These are phyloP conservation scores for Zoanthus sansibaricus DNA, from an alignment of 92 coral and sea anemone species.

Conservation along the genomic window DNA sequence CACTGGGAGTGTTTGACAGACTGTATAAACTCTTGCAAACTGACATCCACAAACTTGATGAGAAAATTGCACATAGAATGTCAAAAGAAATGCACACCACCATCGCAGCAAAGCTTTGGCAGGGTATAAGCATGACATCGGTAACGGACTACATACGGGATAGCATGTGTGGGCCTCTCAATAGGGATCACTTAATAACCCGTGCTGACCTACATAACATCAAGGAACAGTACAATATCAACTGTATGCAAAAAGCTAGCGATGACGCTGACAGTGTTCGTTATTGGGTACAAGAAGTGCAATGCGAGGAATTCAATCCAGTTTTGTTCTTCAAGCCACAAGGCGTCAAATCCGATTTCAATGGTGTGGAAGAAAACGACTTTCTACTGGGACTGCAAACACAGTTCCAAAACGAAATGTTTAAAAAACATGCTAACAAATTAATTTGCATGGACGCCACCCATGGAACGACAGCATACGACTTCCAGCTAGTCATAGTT, in stretches of 20 bases:
- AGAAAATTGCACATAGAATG: too few relatives aligned
- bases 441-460: too few relatives aligned
- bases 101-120: neutral
- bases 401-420: too few relatives aligned
- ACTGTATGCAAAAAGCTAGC: too few relatives aligned
- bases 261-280: neutral
- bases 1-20: too few relatives aligned
- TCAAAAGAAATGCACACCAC: too few relatives aligned
- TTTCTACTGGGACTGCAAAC: constrained; percentile 9
- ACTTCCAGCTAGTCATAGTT: too few relatives aligned
- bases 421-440: too few relatives aligned
- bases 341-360: neutral
- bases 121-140: constrained; percentile 49
- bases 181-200: constrained; percentile 43
- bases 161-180: constrained; percentile 16
- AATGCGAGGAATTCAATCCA: constrained; percentile 28
- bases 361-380: constrained; percentile 17
- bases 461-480: too few relatives aligned
- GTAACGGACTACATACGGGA: constrained; percentile 42
- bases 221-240: constrained; percentile 47
- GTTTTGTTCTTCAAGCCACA: constrained; percentile 47
- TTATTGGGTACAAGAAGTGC: constrained; percentile 29
- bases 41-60: too few relatives aligned
- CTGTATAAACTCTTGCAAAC: too few relatives aligned
- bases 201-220: constrained; percentile 44